Evolutionary conservation across 2,888 invertebrate genomes (phyloP).

Genomic region (Dasysyrphus tricinctus): DNA sequence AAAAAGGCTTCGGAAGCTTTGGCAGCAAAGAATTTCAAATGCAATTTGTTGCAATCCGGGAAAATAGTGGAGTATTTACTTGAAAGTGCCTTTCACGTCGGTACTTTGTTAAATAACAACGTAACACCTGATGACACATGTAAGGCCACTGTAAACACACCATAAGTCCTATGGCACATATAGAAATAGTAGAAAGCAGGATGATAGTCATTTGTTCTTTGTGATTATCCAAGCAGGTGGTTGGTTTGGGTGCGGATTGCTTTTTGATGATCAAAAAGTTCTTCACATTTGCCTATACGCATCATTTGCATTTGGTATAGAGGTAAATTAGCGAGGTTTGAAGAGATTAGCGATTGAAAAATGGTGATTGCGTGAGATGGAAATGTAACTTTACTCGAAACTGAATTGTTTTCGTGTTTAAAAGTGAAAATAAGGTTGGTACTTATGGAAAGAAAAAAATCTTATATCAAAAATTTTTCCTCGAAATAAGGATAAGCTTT

Average conservation of each 20-base stretch:
- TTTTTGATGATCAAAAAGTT: slow-evolving; percentile 22
- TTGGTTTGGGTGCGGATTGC: slow-evolving; percentile 7
- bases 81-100: slow-evolving; percentile 21
- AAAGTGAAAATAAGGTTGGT: no score
- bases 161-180: slow-evolving; percentile 28
- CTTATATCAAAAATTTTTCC: no score
- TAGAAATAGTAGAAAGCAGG: not conserved
- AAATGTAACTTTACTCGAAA: not conserved
- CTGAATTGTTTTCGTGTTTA: no score
- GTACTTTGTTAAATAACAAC: slow-evolving; percentile 49
- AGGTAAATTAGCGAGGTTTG: not conserved
- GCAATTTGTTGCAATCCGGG: slow-evolving; percentile 46
- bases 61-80: slow-evolving; percentile 3
- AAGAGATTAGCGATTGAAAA: slow-evolving; percentile 49
- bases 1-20: slow-evolving; percentile 29
- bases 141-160: slow-evolving; percentile 59
- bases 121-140: slow-evolving; percentile 68
- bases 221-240: slow-evolving; percentile 34
- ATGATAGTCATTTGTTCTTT: slow-evolving; percentile 32
- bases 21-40: slow-evolving; percentile 56
- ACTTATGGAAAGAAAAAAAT: no score
- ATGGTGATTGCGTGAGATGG: slow-evolving; percentile 31
- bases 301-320: not conserved
- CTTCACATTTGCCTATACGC: no score
- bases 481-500: no score